Percentiles rank a stretch among this genome's conserved stretches.
These are phyloP conservation scores for Pararge aegeria DNA, from an alignment of 1,140 invertebrate genomes.

Conservation along the genomic window DNA sequence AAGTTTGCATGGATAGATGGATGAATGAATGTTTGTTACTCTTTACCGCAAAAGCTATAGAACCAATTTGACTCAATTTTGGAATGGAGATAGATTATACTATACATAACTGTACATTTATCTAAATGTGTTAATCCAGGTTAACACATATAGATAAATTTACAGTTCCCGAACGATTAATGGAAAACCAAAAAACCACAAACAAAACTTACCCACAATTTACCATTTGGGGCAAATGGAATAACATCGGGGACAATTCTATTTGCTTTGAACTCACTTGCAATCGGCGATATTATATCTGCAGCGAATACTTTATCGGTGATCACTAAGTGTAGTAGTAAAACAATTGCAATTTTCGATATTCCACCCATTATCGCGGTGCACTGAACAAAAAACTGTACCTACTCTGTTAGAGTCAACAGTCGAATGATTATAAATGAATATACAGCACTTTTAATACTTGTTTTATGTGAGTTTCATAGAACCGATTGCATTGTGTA, in stretches of 20 bases:
- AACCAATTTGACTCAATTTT: too few species aligned
- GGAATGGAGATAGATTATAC: too few species aligned
- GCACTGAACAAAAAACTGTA: background rate
- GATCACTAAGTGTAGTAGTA: background rate
- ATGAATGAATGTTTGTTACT: too few species aligned
- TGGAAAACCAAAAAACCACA: too few species aligned
- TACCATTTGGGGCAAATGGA: background rate
- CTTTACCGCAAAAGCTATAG: too few species aligned
- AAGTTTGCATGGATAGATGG: too few species aligned
- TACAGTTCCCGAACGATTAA: too few species aligned
- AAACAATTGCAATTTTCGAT: background rate
- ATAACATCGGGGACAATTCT: background rate
- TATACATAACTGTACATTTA: too few species aligned
- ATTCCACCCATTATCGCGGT: background rate
- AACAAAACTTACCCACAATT: constrained; percentile 1
- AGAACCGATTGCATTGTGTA: too few species aligned
- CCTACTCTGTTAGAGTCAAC: background rate
- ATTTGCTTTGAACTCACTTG: background rate
- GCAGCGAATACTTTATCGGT: background rate
- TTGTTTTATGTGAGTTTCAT: background rate
- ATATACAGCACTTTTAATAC: background rate
- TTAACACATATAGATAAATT: too few species aligned
- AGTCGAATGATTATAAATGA: background rate
- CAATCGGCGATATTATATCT: background rate
- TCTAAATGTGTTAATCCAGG: too few species aligned